Base-by-base conservation (phyloP, 2,888 invertebrate genomes). In the Lagria hirta region DNA sequence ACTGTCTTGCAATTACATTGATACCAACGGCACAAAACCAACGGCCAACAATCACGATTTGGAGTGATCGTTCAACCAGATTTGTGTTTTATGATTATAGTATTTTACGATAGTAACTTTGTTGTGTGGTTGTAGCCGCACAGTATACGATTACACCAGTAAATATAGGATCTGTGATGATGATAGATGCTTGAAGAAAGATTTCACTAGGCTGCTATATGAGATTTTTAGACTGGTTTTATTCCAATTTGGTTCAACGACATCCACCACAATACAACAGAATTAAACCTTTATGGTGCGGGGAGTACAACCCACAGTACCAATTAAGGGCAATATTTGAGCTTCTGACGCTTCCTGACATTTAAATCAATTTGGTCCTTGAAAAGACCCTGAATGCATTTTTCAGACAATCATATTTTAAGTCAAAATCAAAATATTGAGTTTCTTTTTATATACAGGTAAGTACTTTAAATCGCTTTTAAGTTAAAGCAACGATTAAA, bases 181-280 rank as follows among this genome's bases (percentile, higher is more conserved):
- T 65, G 65, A 65, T 65, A 60, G 57, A 57, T 64, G 58, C 54
- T 50, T 52, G 57, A 54, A 49, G 51, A 54, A 57, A 61, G 54
- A 56, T 58, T 61, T 52, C 50, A 50, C 50, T 52, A 48, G 38
- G 36, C 51, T 55, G 53, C 46, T 51, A 51, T 51, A 52, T 51
- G 52, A 54, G 51, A 46, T 46, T 33, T 48, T 48, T 44, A 53
- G 58, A 62, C 61, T 58, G 60, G 62, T 62, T 62, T 57, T n/a
- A 51, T 49, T 55, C 60, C 59, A 64, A 64, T 65, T 66, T 63
- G 57, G 65, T 64, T 65, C 65, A 66, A 66, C 63, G 66, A 66
- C 66, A 64, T 52, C 40, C 34, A 36, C 43, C 24, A 35, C 43
- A 36, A 40, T 40, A 18, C 40, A 24, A 24, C 15, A 30, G 24